Evolutionary conservation across 2,797 vertebrate species (phyloP).

Genomic region (Steatocranus sp.): DNA sequence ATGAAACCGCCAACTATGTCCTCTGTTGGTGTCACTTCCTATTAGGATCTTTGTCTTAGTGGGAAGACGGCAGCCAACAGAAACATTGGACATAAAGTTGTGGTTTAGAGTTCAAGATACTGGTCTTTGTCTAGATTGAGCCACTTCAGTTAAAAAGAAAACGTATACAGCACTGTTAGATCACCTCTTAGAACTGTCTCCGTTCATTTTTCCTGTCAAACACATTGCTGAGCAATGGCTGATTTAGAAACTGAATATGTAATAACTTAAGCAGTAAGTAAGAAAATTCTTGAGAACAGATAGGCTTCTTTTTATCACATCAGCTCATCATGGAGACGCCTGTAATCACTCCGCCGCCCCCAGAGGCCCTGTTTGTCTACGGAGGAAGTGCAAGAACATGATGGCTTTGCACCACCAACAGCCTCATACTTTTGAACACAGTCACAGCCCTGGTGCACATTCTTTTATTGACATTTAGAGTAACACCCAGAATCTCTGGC

Average conservation of each 20-base stretch:
- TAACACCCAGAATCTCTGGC: neutral
- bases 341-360: slow-evolving; percentile 49
- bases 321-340: slow-evolving; percentile 62
- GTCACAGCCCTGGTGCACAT: neutral
- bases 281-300: slow-evolving; percentile 28
- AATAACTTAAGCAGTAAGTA: neutral
- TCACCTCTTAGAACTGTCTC: neutral
- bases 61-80: neutral
- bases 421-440: neutral
- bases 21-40: slow-evolving; percentile 20
- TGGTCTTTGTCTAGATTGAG: neutral
- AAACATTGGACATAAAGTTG: neutral
- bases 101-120: neutral
- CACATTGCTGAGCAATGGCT: neutral
- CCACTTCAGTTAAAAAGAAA: neutral
- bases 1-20: neutral
- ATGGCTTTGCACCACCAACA: slow-evolving; percentile 3
- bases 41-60: neutral
- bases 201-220: neutral
- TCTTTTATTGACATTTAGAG: neutral
- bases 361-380: slow-evolving; percentile 30
- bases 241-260: neutral
- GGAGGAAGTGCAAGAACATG: slow-evolving; percentile 52
- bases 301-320: slow-evolving; percentile 45
- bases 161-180: neutral